Conservation (phyloP, 1,140 invertebrate species). For the Arion vulgaris region DNA sequence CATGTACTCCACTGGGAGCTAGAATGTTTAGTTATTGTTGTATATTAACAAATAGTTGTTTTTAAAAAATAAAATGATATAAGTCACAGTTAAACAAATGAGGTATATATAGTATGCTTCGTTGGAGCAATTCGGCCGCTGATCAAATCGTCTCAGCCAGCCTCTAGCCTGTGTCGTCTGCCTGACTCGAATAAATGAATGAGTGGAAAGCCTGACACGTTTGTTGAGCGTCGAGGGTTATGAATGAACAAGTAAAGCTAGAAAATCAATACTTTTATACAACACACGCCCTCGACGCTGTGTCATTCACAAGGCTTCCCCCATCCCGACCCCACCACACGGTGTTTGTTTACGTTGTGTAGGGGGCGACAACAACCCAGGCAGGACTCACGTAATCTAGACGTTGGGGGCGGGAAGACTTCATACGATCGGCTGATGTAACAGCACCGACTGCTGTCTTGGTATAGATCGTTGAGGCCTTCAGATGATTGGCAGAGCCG, state of each 20-base stretch:
- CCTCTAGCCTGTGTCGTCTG: no score
- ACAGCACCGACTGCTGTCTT: not conserved
- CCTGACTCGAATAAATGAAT: not conserved
- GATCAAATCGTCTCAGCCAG: no score
- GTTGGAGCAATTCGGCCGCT: no score
- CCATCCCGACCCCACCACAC: not conserved
- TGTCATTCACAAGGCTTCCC: conserved; percentile 26
- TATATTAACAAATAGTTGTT: no score
- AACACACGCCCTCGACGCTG: conserved; percentile 10
- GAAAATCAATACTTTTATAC: conserved; percentile 12
- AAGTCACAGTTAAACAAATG: no score
- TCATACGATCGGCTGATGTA: not conserved
- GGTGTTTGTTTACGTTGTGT: conserved; percentile 8
- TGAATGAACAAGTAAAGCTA: conserved; percentile 23
- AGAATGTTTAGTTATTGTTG: no score
- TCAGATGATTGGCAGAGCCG: not conserved
- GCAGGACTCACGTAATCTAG: conserved; percentile 22
- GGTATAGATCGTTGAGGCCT: not conserved
- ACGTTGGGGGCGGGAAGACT: not conserved
- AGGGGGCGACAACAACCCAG: conserved; percentile 7
- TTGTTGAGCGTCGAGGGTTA: not conserved
- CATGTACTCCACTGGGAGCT: no score
- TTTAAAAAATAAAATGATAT: no score
- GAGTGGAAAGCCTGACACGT: not conserved
- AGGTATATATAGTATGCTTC: no score